Base-by-base conservation (phyloP, 2,797 vertebrate species). In the Setipinna tenuifilis region DNA sequence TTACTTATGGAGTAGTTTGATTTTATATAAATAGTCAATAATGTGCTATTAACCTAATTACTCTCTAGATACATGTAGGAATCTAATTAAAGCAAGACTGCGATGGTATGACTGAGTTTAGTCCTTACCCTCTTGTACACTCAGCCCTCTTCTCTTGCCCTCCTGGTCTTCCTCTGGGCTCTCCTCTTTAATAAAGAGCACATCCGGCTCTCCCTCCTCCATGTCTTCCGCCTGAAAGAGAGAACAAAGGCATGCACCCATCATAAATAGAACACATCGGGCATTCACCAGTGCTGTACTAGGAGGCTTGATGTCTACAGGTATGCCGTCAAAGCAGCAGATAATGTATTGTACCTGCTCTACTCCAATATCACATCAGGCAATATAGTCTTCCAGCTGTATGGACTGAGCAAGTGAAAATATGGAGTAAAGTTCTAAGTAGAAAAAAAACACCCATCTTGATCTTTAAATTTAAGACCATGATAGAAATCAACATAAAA, bases 171-270 rank as follows among this genome's bases (percentile, higher is more conserved):
- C 92, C 85, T 91, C 89, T 17, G 87, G 65, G 62, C 84, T 86
- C 88, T 96, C 95, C 85, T 94, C 92, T 90, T 95, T 95, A 87
- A 96, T 92, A 85, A 94, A 88, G 82, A 95, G 87, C 86, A 93
- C 90, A 25, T 94, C 93, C 12, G 91, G 91, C 81, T 93, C 93
- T 84, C 90, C 92, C 10, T 91, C 88, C 89, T 93, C 90, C 81
- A 85, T 85, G 83, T 88, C 86, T 80, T 68, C 84, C 68, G 48
- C 82, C 91, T 91, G 86, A 44, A 86, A 78, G 25, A 83, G 35
- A 88, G 85, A 89, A 14, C 86, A 17, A 2, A 78, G 2, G 41
- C 71, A 78, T 28, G 35, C 31, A 4, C 31, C 71, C 71, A 44
- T 78, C 41, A 78, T 78, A 7, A 78, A 19, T 6, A 21, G 16